Base-by-base conservation (phyloP, 2,113 vertebrate species). In the Gila orcuttii region DNA sequence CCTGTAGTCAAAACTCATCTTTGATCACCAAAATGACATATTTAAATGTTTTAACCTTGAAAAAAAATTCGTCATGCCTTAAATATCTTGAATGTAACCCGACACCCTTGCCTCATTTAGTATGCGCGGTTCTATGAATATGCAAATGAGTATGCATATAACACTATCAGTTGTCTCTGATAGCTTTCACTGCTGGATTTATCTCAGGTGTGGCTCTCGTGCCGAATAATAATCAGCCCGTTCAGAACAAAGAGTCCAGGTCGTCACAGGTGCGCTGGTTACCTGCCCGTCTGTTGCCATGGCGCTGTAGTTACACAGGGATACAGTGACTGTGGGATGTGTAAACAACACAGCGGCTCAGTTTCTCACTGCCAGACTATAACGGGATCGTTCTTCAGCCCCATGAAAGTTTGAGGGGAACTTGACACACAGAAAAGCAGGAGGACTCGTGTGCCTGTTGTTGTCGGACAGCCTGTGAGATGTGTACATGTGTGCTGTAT, bases 351-450 rank as follows among this genome's bases (percentile, higher is more conserved):
- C 28, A 87, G 57, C 68, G 89, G 86, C 89, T 71, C 81, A 71
- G 87, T 92, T 93, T 90, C 89, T 88, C 21, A 73, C 85, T 68
- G 52, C 23, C 78, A 73, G 69, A 52, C 69, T 69, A 36, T 47
- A 42, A 68, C 21, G 66, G 83, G 45, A 82, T 88, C 82, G 85
- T 87, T 80, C 75, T 52, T 87, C 83, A 90, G 83, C 86, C 89
- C 76, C 52, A 91, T 93, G 78, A 93, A 92, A 91, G 78, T 94
- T 92, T 90, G 87, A 93, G 25, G 88, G 92, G 93, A 93, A 91
- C 88, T 87, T 88, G 91, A 94, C 88, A 86, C 92, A 91, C 77
- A 42, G 69, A 75, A n/a, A 62, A 50, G 25, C 21, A 69, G 69
- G 59, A 59, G 33, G 42, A 79, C 76, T 55, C 28, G 47, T 36